These are phyloP conservation scores for Uloborus diversus DNA, from an alignment of 1,140 invertebrate species.

Conservation along the genomic window DNA sequence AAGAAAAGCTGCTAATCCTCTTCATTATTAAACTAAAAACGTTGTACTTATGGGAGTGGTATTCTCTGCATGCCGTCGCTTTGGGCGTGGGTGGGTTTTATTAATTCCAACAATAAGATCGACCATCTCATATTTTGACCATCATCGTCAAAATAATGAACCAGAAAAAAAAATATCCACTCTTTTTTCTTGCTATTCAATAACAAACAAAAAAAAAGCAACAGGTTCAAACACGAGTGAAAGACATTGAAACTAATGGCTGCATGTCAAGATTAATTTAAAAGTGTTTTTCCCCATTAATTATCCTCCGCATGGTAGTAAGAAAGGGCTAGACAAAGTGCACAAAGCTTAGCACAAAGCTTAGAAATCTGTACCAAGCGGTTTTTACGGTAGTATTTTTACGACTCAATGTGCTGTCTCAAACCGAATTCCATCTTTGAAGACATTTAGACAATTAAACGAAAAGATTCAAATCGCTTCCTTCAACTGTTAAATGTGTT, in stretches of 20 bases:
- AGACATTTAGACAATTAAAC: too few relatives aligned
- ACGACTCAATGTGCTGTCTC: too few relatives aligned
- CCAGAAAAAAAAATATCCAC: background rate
- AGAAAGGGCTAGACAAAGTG: background rate
- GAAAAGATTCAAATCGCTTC: too few relatives aligned
- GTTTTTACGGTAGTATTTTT: too few relatives aligned
- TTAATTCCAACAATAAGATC: background rate
- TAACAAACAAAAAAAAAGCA: conserved; percentile 8
- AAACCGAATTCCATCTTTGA: too few relatives aligned
- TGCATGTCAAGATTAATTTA: conserved; percentile 43
- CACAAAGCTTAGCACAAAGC: too few relatives aligned
- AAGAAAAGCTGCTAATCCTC: background rate
- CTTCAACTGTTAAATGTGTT: too few relatives aligned
- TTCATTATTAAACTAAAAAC: conserved; percentile 45
- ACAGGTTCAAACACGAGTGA: background rate
- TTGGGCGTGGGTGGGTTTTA: conserved; percentile 40
- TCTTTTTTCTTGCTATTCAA: conserved; percentile 1
- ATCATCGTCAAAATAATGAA: background rate
- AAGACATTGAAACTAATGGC: conserved; percentile 32
- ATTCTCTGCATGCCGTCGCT: background rate
- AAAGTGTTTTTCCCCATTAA: conserved; percentile 22
- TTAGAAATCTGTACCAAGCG: too few relatives aligned
- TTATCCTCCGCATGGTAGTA: background rate
- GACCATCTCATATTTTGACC: conserved; percentile 10
- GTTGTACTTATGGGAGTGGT: conserved; percentile 38